These are phyloP conservation scores for Triplophysa tibetana DNA, from an alignment of 2,113 vertebrate species.

Conservation along the genomic window DNA sequence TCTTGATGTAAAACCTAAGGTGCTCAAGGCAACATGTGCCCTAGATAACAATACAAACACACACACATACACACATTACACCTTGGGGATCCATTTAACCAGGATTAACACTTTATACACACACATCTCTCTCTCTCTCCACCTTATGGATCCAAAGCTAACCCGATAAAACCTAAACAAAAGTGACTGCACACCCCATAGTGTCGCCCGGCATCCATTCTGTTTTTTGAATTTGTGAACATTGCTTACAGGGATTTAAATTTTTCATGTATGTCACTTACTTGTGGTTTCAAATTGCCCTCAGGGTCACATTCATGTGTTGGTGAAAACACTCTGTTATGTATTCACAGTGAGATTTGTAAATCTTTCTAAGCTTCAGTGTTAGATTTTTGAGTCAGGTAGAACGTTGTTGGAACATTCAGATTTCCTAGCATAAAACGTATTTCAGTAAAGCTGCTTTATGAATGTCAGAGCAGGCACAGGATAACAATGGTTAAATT, in stretches of 20 bases:
- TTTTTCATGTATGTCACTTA: background rate
- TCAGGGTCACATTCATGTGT: background rate
- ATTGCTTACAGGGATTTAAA: background rate
- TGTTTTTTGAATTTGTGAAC: background rate
- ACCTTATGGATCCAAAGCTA: background rate
- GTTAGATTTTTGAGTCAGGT: background rate
- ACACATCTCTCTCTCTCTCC: background rate
- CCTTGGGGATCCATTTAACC: conserved; percentile 14
- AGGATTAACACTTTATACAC: conserved; percentile 16
- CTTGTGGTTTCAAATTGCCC: conserved; percentile 7
- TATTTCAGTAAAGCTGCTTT: conserved; percentile 19
- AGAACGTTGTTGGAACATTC: background rate
- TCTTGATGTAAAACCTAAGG: background rate
- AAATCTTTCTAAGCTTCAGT: conserved; percentile 18
- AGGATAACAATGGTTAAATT: conserved; percentile 17
- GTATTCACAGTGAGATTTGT: conserved; percentile 3
- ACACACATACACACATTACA: background rate
- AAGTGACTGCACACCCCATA: background rate
- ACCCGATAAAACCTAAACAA: conserved; percentile 8
- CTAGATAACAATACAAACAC: conserved; percentile 16
- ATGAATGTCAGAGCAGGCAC: background rate
- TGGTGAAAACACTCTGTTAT: background rate
- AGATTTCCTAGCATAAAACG: conserved; percentile 17
- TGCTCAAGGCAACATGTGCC: background rate
- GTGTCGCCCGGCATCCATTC: background rate